Evolutionary conservation across 1,140 invertebrate species (phyloP).

Genomic region (Dreissena rostriformis): DNA sequence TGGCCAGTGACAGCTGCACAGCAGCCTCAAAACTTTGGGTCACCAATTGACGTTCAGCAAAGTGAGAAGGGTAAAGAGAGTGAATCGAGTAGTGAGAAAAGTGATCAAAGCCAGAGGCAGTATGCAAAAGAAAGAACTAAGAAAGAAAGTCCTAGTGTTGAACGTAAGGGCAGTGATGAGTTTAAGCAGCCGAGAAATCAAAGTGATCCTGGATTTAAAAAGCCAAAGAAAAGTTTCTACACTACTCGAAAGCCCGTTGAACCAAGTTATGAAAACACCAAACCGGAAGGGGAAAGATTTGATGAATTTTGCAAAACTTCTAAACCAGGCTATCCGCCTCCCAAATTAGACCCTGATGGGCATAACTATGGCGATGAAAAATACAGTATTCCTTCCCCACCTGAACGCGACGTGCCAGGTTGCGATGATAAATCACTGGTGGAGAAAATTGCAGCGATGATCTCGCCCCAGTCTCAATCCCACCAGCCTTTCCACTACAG

Average conservation of each 20-base stretch:
- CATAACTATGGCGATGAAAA: constrained; percentile 87
- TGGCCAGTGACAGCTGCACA: constrained; percentile 84
- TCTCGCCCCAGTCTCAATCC: constrained; percentile 45
- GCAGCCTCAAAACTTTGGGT: constrained; percentile 60
- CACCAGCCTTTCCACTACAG: constrained; percentile 39
- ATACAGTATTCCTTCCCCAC: constrained; percentile 89
- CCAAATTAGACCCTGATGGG: constrained; percentile 82
- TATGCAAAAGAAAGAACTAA: constrained; percentile 54
- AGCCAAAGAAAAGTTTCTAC: constrained; percentile 54
- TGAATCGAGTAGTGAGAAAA: constrained; percentile 31
- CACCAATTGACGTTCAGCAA: constrained; percentile 55
- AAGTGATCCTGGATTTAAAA: constrained; percentile 79
- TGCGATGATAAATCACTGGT: constrained; percentile 62
- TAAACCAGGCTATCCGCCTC: constrained; percentile 82
- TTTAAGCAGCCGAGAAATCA: constrained; percentile 64
- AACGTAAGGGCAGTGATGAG: constrained; percentile 67
- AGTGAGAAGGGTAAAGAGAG: constrained; percentile 46
- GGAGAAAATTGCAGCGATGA: constrained; percentile 60
- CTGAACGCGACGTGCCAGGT: constrained; percentile 86
- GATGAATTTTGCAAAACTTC: constrained; percentile 77
- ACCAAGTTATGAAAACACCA: constrained; percentile 26
- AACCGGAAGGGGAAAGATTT: constrained; percentile 59
- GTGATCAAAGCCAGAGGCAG: constrained; percentile 29
- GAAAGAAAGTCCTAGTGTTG: constrained; percentile 60
- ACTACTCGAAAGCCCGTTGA: constrained; percentile 44